A percentile compares a stretch with the other conserved stretches of the same genome.
These are phyloP conservation scores for Semibalanus balanoides DNA, from an alignment of 1,140 invertebrate species.

Conservation along the genomic window DNA sequence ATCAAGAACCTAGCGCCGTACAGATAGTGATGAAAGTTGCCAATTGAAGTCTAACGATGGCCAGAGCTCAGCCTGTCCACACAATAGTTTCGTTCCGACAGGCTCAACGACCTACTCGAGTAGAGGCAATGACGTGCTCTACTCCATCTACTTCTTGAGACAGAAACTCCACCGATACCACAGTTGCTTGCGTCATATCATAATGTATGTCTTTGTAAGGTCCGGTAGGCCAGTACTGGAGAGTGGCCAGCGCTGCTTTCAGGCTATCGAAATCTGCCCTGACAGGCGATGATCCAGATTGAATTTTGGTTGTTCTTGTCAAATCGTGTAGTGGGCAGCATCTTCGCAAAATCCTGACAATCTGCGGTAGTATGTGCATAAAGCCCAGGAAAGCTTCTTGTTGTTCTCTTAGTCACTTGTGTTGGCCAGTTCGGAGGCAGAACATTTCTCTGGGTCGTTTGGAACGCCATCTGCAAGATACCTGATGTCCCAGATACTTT, in stretches of 20 bases:
- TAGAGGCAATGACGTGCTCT: neutral
- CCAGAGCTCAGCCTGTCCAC: neutral
- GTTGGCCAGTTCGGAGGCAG: neutral
- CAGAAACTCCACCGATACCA: neutral
- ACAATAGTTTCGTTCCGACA: neutral
- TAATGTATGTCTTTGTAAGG: neutral
- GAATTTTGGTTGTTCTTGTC: neutral
- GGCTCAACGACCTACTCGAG: neutral
- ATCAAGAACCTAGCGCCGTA: neutral
- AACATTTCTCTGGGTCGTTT: neutral
- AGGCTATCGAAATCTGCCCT: neutral
- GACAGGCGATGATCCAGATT: neutral
- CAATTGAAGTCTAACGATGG: neutral
- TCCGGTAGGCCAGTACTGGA: neutral
- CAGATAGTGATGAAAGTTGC: neutral
- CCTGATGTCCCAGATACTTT: constrained; percentile 4
- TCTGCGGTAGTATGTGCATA: neutral
- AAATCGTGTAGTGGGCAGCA: neutral
- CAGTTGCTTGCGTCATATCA: neutral
- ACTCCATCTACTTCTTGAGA: neutral
- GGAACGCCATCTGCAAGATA: neutral
- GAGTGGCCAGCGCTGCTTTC: neutral
- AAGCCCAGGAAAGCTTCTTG: neutral
- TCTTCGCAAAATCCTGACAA: neutral
- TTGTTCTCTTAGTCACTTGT: neutral